Evolutionary conservation across 2,797 vertebrate genomes (phyloP).

Genomic region (Sternarchorhynchus goeldii): DNA sequence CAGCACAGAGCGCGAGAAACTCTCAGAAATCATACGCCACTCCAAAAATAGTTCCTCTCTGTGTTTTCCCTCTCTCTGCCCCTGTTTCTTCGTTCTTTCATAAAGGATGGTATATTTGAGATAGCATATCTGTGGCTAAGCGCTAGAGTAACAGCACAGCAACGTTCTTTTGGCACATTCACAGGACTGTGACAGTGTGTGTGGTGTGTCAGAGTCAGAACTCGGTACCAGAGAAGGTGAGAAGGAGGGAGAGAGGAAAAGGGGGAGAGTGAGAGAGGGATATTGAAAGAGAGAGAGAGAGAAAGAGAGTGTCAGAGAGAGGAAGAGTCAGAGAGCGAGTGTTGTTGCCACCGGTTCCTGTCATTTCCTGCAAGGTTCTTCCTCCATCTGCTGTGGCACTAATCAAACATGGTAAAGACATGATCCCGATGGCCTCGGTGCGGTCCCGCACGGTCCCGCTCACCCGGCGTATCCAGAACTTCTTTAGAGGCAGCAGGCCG

Average conservation of each 20-base stretch:
- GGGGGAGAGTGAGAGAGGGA: conserved; percentile 2
- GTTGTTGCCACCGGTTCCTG: conserved; percentile 46
- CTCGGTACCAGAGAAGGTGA: conserved; percentile 16
- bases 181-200: conserved; percentile 31
- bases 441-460: neutral
- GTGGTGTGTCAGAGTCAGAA: conserved; percentile 10
- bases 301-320: conserved; percentile 45
- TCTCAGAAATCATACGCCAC: conserved; percentile 4
- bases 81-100: conserved; percentile 11
- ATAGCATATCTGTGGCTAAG: conserved; percentile 45
- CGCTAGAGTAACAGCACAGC: conserved; percentile 45
- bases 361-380: conserved; percentile 57
- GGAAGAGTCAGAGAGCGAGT: conserved; percentile 51
- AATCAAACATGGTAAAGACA: conserved; percentile 67
- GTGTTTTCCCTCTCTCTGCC: neutral
- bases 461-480: neutral
- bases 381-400: conserved; percentile 63
- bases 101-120: conserved; percentile 35
- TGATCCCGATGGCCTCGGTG: neutral
- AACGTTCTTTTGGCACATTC: conserved; percentile 36
- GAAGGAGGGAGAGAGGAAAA: neutral
- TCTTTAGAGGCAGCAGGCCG: neutral
- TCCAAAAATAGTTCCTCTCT: neutral
- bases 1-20: neutral
- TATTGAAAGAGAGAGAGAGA: conserved; percentile 35